phyloP scores from a whole-genome alignment of 2,113 vertebrate species.

The Cranoglanis bouderius region DNA sequence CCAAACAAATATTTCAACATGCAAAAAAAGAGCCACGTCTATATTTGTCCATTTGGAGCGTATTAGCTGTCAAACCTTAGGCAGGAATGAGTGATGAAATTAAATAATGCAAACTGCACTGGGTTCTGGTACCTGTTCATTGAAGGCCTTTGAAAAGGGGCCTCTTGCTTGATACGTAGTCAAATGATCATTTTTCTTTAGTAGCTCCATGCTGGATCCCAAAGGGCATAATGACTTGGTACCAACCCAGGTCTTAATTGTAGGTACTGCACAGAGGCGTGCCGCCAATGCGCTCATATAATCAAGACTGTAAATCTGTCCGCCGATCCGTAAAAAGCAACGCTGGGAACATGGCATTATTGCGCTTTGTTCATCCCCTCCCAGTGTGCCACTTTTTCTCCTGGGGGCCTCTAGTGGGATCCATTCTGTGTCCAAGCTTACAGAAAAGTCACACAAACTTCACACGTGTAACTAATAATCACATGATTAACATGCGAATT shows the following conservation, averaged over 20 bases:
- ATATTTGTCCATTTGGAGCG: conserved; percentile 48
- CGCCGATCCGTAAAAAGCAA: conserved; percentile 45
- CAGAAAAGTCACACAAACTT: background rate
- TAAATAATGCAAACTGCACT: conserved; percentile 37
- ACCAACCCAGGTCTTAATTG: conserved; percentile 50
- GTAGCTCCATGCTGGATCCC: conserved; percentile 32
- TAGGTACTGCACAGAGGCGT: conserved; percentile 57
- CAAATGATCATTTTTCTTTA: conserved; percentile 43
- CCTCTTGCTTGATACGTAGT: conserved; percentile 41
- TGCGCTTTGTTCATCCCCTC: conserved; percentile 11
- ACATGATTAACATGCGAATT: background rate
- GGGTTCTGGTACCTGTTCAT: conserved; percentile 49
- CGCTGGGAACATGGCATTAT: conserved; percentile 52
- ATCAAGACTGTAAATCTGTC: conserved; percentile 45
- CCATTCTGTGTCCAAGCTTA: background rate
- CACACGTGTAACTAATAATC: background rate
- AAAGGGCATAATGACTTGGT: conserved; percentile 46
- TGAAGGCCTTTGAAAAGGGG: conserved; percentile 44
- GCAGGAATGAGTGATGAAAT: conserved; percentile 45
- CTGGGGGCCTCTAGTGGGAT: conserved; percentile 2
- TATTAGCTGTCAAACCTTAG: conserved; percentile 48
- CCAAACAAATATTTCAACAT: conserved; percentile 54
- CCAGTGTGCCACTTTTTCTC: conserved; percentile 10
- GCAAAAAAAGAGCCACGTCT: conserved; percentile 35
- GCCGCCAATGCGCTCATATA: conserved; percentile 47